Evolutionary conservation across 2,113 vertebrate genomes (phyloP).

Genomic region (Tichodroma muraria): DNA sequence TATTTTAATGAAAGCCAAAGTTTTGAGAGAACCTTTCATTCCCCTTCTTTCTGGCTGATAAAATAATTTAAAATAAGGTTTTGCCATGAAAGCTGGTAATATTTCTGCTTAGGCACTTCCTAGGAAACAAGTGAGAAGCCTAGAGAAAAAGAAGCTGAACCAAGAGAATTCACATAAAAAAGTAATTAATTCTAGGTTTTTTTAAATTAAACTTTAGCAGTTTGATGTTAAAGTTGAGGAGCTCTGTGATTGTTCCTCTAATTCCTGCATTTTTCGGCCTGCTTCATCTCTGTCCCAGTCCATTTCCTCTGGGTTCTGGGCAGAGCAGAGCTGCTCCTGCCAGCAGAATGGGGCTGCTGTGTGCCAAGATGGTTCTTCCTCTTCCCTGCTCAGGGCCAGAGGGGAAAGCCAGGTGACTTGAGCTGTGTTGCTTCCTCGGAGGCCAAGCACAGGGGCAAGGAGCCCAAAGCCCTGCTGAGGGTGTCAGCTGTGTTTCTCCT

Average conservation of each 20-base stretch:
- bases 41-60: not conserved
- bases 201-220: too few species aligned
- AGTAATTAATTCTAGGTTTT: not conserved
- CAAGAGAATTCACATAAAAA: not conserved
- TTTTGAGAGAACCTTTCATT: not conserved
- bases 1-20: not conserved
- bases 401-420: not conserved
- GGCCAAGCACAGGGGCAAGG: not conserved
- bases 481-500: not conserved
- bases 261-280: not conserved
- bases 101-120: not conserved
- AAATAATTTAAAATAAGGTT: not conserved
- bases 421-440: not conserved
- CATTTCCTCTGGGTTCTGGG: not conserved
- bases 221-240: not conserved
- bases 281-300: not conserved
- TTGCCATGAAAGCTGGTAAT: not conserved
- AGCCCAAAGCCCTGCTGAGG: not conserved
- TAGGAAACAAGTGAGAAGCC: not conserved
- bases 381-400: not conserved
- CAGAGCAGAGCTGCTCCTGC: not conserved
- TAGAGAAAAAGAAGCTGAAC: not conserved
- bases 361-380: not conserved
- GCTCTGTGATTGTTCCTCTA: not conserved
- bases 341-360: rapidly evolving